phyloP scores from a whole-genome alignment of 1,140 invertebrate genomes.

The Zaprionus camerounensis region DNA sequence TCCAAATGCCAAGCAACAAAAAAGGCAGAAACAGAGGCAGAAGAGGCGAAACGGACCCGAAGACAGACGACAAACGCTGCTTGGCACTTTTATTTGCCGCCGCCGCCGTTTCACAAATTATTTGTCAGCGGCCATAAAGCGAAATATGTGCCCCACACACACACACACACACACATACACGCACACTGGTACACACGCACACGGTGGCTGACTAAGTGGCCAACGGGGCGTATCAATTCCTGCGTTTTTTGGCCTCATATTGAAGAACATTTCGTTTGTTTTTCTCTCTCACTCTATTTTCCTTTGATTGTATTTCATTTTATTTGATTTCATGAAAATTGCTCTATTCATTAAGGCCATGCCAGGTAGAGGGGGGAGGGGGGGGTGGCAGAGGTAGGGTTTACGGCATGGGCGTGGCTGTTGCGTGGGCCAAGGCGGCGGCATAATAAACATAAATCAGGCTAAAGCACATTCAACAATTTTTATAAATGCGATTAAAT shows the following conservation, averaged over 20 bases:
- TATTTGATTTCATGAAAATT: constrained; percentile 62
- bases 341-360: constrained; percentile 20
- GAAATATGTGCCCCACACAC: constrained; percentile 48
- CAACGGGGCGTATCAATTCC: constrained; percentile 78
- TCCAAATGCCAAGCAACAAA: background rate
- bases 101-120: constrained; percentile 77
- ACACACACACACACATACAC: constrained; percentile 12
- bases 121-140: constrained; percentile 81
- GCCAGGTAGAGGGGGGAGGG: background rate
- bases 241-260: constrained; percentile 67
- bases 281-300: constrained; percentile 11
- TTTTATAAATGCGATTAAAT: constrained; percentile 65
- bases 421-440: constrained; percentile 47
- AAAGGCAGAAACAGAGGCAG: background rate
- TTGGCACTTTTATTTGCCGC: constrained; percentile 74
- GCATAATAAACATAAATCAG: constrained; percentile 69
- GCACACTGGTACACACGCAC: constrained; percentile 11
- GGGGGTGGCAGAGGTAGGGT: background rate
- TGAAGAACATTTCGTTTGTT: constrained; percentile 25
- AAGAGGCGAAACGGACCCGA: constrained; percentile 60
- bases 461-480: constrained; percentile 70
- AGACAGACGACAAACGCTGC: constrained; percentile 57
- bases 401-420: constrained; percentile 55
- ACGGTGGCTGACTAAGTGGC: constrained; percentile 60
- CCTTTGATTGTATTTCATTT: constrained; percentile 64